phyloP scores from a whole-genome alignment of 2,113 vertebrate species.

The Pavo muticus region DNA sequence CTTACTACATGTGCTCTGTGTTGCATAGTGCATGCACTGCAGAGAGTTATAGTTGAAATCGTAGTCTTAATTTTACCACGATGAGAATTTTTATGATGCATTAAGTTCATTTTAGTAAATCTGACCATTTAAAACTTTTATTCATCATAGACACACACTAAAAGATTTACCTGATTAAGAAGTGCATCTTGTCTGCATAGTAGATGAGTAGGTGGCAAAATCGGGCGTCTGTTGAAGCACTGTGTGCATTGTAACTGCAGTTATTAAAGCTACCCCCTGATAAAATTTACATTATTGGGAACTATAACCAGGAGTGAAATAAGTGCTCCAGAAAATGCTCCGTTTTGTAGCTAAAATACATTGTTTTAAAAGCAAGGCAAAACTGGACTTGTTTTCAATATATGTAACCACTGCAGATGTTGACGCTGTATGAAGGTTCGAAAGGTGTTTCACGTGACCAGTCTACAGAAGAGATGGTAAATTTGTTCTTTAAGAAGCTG shows the following conservation, averaged over 20 bases:
- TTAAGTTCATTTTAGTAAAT: neutral
- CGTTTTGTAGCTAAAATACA: neutral
- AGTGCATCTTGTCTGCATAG: neutral
- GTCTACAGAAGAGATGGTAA: neutral
- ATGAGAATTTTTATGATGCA: neutral
- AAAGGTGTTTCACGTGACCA: neutral
- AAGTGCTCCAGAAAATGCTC: neutral
- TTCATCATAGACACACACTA: neutral
- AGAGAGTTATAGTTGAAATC: neutral
- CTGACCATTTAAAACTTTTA: neutral
- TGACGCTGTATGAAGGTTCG: neutral
- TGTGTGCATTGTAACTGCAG: too few relatives aligned
- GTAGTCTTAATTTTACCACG: neutral
- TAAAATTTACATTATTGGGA: neutral
- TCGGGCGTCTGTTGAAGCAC: neutral
- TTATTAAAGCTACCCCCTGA: too few relatives aligned
- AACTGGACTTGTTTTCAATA: neutral
- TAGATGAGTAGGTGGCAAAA: neutral
- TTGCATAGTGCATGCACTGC: neutral
- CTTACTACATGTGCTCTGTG: neutral
- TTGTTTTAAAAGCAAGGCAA: neutral
- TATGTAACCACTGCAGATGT: neutral
- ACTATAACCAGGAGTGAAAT: neutral
- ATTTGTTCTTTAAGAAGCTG: neutral
- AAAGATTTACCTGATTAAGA: neutral